Evolutionary conservation across 2,797 vertebrate genomes (phyloP), one percentile per base, ranked within the genome.

Genomic region (Gymnopithys bicolor): DNA sequence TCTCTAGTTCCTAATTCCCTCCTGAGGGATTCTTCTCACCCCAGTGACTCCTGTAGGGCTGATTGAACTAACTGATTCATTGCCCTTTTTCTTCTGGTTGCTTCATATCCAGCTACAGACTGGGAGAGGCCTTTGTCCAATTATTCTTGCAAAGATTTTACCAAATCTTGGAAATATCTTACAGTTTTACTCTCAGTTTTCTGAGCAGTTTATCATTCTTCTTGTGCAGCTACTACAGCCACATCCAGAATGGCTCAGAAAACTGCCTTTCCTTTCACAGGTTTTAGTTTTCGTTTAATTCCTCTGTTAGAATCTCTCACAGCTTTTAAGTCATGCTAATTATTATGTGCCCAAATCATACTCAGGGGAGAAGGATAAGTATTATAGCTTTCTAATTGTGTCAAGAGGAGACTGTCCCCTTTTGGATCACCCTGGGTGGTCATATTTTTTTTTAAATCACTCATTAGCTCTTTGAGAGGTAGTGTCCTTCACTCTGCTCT

Each of bases 401-500:
- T 17, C 7, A 2, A 13, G 19, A 46, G 24, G 9, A 5, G 15
- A 13, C 23, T 85, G 13, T 39, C 4, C 12, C 22, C 2, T 9
- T 64, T 27, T 45, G 37, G n/a, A 21, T 37, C 63, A 16, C 16
- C 18, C 28, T 79, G 13, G 19, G 19, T 23, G 7, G 22, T 35
- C 11, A 3, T 9, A 19, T 16, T 64, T 23, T 53, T 41, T 48
- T 79, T 56, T 9, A 49, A 56, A 35, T 32, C 18, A 19, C 14
- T 19, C 8, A 35, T 35, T 19, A 63, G 11, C 18, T 41, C 13
- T 70, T 24, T 27, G 21, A 27, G 43, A 16, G 18, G 2, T 49
- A 12, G 32, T 3, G 4, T 27, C 32, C 18, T 33, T 55, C 64
- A 49, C 6, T 9, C 9, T 1, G 0, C 7, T n/a, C 41, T 32